These are phyloP conservation scores for Benthosema pterotum DNA, from an alignment of 2,797 vertebrate species.

Conservation along the genomic window DNA sequence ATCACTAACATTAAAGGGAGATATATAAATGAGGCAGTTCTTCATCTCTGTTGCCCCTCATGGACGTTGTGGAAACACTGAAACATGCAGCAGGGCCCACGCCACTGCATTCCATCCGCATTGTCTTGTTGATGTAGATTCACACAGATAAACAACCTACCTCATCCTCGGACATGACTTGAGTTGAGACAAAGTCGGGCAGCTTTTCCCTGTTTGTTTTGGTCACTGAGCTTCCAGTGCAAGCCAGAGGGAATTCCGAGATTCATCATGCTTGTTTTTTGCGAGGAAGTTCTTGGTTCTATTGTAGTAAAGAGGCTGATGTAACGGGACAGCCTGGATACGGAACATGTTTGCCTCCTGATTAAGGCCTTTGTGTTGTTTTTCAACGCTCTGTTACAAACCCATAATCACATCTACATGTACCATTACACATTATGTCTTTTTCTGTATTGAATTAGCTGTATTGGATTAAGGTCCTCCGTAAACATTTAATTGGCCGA, in stretches of 20 bases:
- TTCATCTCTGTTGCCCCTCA: too few relatives aligned
- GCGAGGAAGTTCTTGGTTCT: conserved; percentile 52
- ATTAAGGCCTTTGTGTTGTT: conserved; percentile 35
- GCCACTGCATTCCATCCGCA: conserved; percentile 8
- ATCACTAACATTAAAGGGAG: too few relatives aligned
- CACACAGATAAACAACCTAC: conserved; percentile 59
- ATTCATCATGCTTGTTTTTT: conserved; percentile 53
- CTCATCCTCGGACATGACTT: conserved; percentile 51
- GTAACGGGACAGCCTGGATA: conserved; percentile 58
- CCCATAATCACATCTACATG: conserved; percentile 57
- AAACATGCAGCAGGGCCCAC: too few relatives aligned
- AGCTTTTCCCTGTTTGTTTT: conserved; percentile 65
- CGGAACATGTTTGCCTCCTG: conserved; percentile 51
- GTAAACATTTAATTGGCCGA: conserved; percentile 61
- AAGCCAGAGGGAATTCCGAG: conserved; percentile 24
- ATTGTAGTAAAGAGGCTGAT: conserved; percentile 53
- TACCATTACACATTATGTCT: conserved; percentile 63
- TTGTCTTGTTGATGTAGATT: conserved; percentile 45
- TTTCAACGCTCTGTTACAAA: conserved; percentile 42
- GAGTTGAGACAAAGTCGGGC: conserved; percentile 52
- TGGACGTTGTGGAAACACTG: too few relatives aligned
- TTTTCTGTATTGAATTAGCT: conserved; percentile 58
- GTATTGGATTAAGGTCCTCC: conserved; percentile 57
- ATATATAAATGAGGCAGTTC: too few relatives aligned
- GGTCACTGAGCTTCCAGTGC: conserved; percentile 40